Conservation (phyloP, 2,797 vertebrate genomes). For the Fringilla coelebs region DNA sequence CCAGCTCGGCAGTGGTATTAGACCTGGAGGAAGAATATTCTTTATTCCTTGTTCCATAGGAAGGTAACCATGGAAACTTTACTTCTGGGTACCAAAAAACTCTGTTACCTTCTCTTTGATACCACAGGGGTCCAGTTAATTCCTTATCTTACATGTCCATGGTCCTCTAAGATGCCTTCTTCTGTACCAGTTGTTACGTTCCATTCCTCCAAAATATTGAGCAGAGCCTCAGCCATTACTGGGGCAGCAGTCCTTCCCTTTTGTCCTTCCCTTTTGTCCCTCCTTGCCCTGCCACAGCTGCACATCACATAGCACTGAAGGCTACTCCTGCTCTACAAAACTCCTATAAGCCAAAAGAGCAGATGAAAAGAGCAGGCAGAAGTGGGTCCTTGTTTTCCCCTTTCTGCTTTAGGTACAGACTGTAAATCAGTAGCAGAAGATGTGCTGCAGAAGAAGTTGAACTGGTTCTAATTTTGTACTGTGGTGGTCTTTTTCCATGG, state of each 20-base stretch:
- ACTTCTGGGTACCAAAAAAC: background rate
- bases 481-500: slow-evolving; percentile 24
- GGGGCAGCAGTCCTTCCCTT: background rate
- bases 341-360: background rate
- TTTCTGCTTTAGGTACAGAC: background rate
- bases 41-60: background rate
- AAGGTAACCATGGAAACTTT: background rate
- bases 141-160: background rate
- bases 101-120: background rate
- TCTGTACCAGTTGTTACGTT: background rate
- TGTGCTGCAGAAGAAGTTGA: background rate
- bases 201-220: background rate
- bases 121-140: background rate
- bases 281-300: background rate
- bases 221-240: background rate
- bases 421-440: slow-evolving; percentile 26
- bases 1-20: background rate
- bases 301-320: background rate
- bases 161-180: background rate
- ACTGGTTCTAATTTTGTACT: slow-evolving; percentile 28
- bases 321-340: background rate
- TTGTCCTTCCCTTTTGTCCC: background rate
- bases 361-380: background rate
- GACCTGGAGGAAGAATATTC: background rate
- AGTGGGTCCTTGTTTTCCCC: background rate